A percentile compares a stretch with the other conserved stretches of the same genome.
Evolutionary conservation across 2,888 invertebrate species (phyloP).

Genomic region (Agrochola circellaris): DNA sequence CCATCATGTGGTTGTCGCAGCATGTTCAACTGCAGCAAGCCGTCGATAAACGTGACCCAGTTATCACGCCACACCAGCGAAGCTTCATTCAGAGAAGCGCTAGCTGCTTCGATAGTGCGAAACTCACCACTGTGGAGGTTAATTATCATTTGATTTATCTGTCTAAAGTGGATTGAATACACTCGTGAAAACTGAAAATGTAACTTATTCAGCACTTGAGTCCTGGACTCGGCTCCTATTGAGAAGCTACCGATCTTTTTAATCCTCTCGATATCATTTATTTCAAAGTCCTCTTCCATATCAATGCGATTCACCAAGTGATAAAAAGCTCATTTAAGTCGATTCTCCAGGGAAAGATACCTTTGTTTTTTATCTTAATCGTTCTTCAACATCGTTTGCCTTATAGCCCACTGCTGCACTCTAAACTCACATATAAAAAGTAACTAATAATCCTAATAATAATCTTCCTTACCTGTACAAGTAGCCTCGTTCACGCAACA

Average conservation of each 20-base stretch:
- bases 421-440: not conserved
- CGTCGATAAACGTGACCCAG: constrained; percentile 95
- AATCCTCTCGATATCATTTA: not conserved
- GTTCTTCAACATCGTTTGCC: not conserved
- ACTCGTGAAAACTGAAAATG: not conserved
- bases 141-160: not conserved
- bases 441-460: not conserved
- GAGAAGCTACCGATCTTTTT: not conserved
- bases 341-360: not conserved
- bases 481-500: constrained; percentile 67
- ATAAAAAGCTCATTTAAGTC: not conserved
- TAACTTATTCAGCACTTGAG: not conserved
- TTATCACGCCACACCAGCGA: constrained; percentile 92
- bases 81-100: constrained; percentile 72
- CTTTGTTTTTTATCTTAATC: not conserved
- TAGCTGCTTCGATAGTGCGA: constrained; percentile 66
- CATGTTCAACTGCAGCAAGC: constrained; percentile 94
- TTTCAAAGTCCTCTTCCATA: not conserved
- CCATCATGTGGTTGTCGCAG: constrained; percentile 91
- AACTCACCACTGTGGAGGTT: constrained; percentile 71
- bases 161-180: not conserved
- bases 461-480: constrained; percentile 64
- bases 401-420: too few species aligned
- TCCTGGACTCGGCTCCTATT: not conserved
- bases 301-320: not conserved